Conservation (phyloP, 2,113 vertebrate genomes). For the Scalopus aquaticus region DNA sequence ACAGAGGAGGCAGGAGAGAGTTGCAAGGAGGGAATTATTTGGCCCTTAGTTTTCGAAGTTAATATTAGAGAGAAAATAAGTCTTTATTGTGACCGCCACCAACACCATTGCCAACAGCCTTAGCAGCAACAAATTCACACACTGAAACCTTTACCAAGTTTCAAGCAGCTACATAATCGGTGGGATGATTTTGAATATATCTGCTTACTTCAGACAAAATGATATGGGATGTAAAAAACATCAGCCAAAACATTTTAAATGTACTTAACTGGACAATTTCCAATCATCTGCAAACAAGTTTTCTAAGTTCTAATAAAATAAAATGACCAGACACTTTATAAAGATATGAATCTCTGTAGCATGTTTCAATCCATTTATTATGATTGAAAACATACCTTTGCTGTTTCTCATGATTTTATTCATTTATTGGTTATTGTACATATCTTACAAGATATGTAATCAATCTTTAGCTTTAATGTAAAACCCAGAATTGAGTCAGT, state of each 20-base stretch:
- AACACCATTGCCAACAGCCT: background rate
- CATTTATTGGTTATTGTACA: background rate
- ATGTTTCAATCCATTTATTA: conserved; percentile 48
- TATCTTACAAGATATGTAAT: background rate
- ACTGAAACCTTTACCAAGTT: background rate
- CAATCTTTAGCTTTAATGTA: conserved; percentile 23
- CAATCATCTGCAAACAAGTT: conserved; percentile 51
- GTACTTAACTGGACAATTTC: conserved; percentile 30
- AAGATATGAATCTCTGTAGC: conserved; percentile 38
- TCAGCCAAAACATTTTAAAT: background rate
- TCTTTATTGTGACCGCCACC: background rate
- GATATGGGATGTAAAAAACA: background rate
- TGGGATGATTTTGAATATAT: background rate
- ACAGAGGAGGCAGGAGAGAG: background rate
- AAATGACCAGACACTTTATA: conserved; percentile 55
- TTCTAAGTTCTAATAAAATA: conserved; percentile 48
- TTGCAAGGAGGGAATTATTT: background rate
- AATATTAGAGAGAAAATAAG: background rate
- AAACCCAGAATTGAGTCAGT: conserved; percentile 4
- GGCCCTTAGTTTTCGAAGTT: background rate
- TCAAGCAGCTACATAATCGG: background rate
- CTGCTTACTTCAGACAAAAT: conserved; percentile 22
- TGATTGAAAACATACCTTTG: conserved; percentile 54
- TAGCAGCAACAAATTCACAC: background rate
- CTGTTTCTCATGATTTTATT: conserved; percentile 31